Evolutionary conservation across 2,797 vertebrate genomes (phyloP).

Genomic region (Gymnodraco acuticeps): DNA sequence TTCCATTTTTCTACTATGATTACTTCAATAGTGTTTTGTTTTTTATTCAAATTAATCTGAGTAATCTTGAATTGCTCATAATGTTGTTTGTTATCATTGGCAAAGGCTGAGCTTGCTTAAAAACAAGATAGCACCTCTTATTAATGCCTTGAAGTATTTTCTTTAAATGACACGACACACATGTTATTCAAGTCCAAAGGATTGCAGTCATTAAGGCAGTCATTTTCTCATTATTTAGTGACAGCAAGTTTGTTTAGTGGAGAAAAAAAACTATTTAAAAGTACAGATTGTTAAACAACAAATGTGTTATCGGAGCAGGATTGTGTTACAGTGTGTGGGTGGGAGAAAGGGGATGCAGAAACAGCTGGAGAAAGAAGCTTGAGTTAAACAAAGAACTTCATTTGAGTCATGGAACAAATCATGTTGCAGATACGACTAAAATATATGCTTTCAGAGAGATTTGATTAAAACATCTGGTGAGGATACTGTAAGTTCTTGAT

Average conservation of each 20-base stretch:
- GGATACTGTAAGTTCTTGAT: background rate
- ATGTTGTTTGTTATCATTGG: slow-evolving; percentile 29
- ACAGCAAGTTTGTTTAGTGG: slow-evolving; percentile 9
- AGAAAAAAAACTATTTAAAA: slow-evolving; percentile 19
- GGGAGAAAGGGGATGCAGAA: slow-evolving; percentile 41
- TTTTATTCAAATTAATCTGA: slow-evolving; percentile 13
- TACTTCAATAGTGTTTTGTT: slow-evolving; percentile 1
- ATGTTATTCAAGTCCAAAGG: slow-evolving; percentile 30
- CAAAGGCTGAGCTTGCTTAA: slow-evolving; percentile 11
- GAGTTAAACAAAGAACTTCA: slow-evolving; percentile 52
- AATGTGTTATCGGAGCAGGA: slow-evolving; percentile 35
- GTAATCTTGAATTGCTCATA: slow-evolving; percentile 15
- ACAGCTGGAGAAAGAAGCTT: slow-evolving; percentile 51
- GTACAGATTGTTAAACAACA: background rate
- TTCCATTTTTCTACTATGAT: background rate
- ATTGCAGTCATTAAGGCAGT: slow-evolving; percentile 3
- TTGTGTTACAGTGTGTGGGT: slow-evolving; percentile 43
- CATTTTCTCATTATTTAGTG: slow-evolving; percentile 8
- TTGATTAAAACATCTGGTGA: slow-evolving; percentile 30
- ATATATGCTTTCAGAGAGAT: slow-evolving; percentile 26
- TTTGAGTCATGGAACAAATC: slow-evolving; percentile 32
- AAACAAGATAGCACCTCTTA: slow-evolving; percentile 1
- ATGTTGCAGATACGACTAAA: slow-evolving; percentile 8
- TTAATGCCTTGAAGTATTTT: slow-evolving; percentile 22
- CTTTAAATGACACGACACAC: slow-evolving; percentile 13